Base-by-base conservation (phyloP, 2,888 invertebrate species). In the Philereme transversata region DNA sequence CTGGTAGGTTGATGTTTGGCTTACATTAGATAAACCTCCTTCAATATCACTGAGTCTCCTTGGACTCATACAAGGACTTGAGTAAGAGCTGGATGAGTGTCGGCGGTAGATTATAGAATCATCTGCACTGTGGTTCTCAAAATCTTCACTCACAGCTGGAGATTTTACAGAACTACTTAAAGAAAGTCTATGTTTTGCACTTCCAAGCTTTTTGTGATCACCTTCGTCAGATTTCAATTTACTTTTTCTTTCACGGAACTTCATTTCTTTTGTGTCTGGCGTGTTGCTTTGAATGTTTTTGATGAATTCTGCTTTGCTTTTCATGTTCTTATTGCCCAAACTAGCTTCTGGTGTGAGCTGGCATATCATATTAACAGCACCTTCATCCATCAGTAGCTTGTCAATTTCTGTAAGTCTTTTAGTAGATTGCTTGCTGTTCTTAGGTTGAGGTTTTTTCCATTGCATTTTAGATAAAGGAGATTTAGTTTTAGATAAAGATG, bases 301-400 rank as follows among this genome's bases (percentile, higher is more conserved):
- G 1, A 95, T 95, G 65, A 95, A 88, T 73, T 94, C 94, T 33
- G 94, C 93, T 84, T 93, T 93, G 36, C 93, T 89, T 69, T 86
- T 86, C 74, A 93, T 87, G 70, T 92, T 93, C 73, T 89, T 90
- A 69, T 84, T 90, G 7, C 92, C 92, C 68, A 91, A 90, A 11
- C 87, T 84, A 45, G 91, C 91, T 75, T 92, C 92, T 47, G 90
- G 88, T 72, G 97, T 96, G 1, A 97, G 93, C 33, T 96, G 95
- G 76, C 96, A 96, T 46, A 97, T 90, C 95, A 97, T 96, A 83
- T 97, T 97, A 3, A 96, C 95, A 4, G 97, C 97, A 1, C 97
- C 97, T 79, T 97, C 97, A 80, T 97, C 97, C 87, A 96, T 96
- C 63, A 97, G 87, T 53, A 97, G 83, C 62, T 93, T 94, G 75